These are phyloP conservation scores for Diploscapter pachys DNA, from an alignment of 1,140 invertebrate genomes.

Conservation along the genomic window DNA sequence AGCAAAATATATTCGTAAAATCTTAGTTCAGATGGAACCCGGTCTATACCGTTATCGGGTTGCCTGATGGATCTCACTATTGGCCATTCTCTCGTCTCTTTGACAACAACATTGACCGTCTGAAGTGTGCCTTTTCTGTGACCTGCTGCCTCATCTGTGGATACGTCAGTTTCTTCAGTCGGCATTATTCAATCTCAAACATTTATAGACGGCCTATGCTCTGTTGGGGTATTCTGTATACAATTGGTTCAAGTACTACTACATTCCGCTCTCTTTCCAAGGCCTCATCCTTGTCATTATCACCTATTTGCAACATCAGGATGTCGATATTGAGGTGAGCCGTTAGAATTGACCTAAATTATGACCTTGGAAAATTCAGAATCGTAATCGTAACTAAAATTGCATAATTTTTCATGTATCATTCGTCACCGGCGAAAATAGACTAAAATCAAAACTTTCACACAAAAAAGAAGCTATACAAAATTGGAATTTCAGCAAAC, in stretches of 20 bases:
- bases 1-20: background rate
- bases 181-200: background rate
- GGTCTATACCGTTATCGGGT: conserved; percentile 41
- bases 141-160: conserved; percentile 34
- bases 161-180: conserved; percentile 26
- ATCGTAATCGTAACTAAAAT: too few relatives aligned
- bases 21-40: conserved; percentile 39
- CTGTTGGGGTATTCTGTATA: conserved; percentile 49
- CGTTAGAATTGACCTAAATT: too few relatives aligned
- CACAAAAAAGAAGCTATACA: too few relatives aligned
- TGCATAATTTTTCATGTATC: too few relatives aligned
- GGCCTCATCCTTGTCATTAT: conserved; percentile 58
- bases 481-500: too few relatives aligned
- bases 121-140: conserved; percentile 44
- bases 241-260: conserved; percentile 55
- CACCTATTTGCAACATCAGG: conserved; percentile 61
- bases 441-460: too few relatives aligned
- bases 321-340: conserved; percentile 53
- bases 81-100: conserved; percentile 49
- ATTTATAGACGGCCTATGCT: conserved; percentile 39
- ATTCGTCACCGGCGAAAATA: too few relatives aligned
- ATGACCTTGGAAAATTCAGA: too few relatives aligned
- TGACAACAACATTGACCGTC: conserved; percentile 41
- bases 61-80: conserved; percentile 48
- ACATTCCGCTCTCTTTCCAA: conserved; percentile 58